phyloP scores from a whole-genome alignment of 2,113 vertebrate genomes.

The Pluvianellus socialis region DNA sequence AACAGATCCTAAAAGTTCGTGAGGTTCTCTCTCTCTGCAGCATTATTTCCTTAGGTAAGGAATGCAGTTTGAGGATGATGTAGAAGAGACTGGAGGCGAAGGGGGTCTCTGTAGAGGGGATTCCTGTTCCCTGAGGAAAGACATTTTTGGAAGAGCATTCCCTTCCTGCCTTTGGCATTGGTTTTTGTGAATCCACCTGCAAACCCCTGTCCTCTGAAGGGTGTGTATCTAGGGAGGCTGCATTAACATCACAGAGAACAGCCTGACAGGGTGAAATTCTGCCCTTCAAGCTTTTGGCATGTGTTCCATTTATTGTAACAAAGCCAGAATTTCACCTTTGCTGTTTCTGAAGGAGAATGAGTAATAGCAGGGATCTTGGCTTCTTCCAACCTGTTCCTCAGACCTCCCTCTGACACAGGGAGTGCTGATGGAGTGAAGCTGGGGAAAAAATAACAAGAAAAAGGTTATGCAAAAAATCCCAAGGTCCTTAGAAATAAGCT shows the following conservation, averaged over 20 bases:
- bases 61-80: neutral
- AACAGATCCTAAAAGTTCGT: neutral
- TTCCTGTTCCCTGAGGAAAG: fast-evolving
- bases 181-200: neutral
- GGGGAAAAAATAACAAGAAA: neutral
- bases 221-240: neutral
- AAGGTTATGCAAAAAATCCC: neutral
- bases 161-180: neutral
- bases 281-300: neutral
- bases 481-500: neutral
- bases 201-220: neutral
- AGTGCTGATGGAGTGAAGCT: neutral
- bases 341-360: neutral
- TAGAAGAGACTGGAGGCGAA: neutral
- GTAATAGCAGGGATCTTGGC: neutral
- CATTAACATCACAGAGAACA: neutral
- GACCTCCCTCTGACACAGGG: neutral
- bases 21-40: neutral
- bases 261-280: neutral
- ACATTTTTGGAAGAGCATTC: neutral
- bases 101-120: neutral
- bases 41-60: neutral
- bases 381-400: neutral
- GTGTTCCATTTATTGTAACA: neutral
- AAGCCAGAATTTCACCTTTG: neutral